phyloP scores from a whole-genome alignment of 2,797 vertebrate genomes.

The Molossus alvarezi region DNA sequence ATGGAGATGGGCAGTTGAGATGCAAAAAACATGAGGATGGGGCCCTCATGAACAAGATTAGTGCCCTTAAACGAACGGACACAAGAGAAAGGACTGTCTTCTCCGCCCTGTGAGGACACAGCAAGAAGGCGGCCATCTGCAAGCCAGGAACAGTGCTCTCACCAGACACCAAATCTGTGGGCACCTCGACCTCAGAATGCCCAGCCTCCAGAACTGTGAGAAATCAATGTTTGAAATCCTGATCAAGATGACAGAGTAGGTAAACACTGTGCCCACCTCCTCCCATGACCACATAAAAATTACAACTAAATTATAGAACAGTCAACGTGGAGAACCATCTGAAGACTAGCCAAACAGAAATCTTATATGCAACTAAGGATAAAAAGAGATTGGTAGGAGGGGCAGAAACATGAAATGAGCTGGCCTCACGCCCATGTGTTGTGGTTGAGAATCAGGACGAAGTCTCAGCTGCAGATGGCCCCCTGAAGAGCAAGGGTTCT shows the following conservation, averaged over 20 bases:
- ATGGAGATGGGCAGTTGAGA: neutral
- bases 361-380: neutral
- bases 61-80: neutral
- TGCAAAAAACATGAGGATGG: neutral
- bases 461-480: neutral
- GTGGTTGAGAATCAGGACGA: neutral
- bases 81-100: neutral
- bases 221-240: neutral
- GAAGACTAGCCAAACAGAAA: neutral
- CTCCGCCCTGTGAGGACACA: neutral
- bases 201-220: neutral
- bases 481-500: neutral
- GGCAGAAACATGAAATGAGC: neutral
- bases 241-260: neutral
- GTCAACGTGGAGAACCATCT: neutral
- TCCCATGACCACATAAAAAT: neutral
- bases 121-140: neutral
- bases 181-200: neutral
- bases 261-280: neutral
- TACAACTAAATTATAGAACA: neutral
- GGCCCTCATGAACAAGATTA: neutral
- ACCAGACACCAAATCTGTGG: neutral
- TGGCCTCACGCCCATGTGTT: neutral
- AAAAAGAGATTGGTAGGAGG: neutral
- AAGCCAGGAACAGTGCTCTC: neutral